Percentiles rank a stretch among this genome's conserved stretches.
Evolutionary conservation across 2,888 invertebrate genomes (phyloP).

Genomic region (Lasioglossum oenotherae): DNA sequence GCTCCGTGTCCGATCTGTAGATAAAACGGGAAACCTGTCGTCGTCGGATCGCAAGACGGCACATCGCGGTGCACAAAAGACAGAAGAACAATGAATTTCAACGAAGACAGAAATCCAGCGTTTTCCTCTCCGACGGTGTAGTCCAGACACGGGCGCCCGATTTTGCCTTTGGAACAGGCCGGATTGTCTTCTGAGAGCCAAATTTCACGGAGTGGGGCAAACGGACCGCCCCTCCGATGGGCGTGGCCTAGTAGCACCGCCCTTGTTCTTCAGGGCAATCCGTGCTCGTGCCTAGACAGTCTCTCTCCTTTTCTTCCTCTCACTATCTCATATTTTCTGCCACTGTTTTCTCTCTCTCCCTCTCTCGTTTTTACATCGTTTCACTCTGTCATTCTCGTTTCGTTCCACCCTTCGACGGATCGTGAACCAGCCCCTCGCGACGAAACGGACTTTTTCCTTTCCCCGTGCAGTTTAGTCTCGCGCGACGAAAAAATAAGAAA

Average conservation of each 20-base stretch:
- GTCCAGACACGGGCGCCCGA: neutral
- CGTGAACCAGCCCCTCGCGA: neutral
- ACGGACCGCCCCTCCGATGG: neutral
- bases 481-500: neutral
- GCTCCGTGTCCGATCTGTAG: conserved; percentile 41
- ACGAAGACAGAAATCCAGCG: neutral
- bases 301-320: neutral
- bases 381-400: neutral
- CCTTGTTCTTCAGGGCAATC: neutral
- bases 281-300: neutral
- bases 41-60: conserved; percentile 1
- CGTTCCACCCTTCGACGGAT: neutral
- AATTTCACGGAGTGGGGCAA: neutral
- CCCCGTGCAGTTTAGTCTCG: neutral
- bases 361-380: neutral
- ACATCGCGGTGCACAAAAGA: conserved; percentile 19
- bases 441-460: neutral
- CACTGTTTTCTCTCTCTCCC: neutral
- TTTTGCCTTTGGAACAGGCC: neutral
- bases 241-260: neutral
- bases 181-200: neutral
- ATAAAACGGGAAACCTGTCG: conserved; percentile 18
- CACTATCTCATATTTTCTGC: neutral
- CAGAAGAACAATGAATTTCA: conserved; percentile 1
- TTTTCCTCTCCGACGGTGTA: neutral